Conservation (phyloP, 2,113 vertebrate genomes). For the Poeciliopsis prolifica region DNA sequence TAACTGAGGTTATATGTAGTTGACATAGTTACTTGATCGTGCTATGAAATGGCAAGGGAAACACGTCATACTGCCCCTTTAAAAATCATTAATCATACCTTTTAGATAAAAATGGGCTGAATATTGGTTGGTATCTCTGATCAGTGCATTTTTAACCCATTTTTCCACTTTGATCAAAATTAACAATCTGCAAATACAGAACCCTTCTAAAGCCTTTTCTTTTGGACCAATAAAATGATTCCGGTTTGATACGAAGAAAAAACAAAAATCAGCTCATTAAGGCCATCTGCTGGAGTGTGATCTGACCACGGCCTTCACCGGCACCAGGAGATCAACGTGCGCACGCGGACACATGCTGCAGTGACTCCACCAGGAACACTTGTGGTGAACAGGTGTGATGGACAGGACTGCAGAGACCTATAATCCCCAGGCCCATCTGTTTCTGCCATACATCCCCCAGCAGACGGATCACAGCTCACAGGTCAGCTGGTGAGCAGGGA, state of each 20-base stretch:
- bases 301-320: conserved; percentile 35
- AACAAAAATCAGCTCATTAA: conserved; percentile 19
- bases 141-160: not conserved
- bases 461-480: not conserved
- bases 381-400: conserved; percentile 55
- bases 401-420: conserved; percentile 40
- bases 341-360: conserved; percentile 6
- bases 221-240: conserved; percentile 11
- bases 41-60: too few relatives aligned
- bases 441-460: conserved; percentile 36
- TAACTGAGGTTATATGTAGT: too few relatives aligned
- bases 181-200: not conserved
- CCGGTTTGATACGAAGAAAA: not conserved
- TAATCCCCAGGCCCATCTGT: conserved; percentile 62
- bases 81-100: too few relatives aligned
- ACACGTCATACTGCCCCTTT: too few relatives aligned
- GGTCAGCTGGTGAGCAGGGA: conserved; percentile 22
- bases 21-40: too few relatives aligned
- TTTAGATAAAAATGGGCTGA: too few relatives aligned
- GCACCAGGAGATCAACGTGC: conserved; percentile 33
- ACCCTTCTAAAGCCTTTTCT: not conserved
- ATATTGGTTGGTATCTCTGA: not conserved
- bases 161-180: not conserved
- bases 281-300: conserved; percentile 47
- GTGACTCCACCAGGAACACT: conserved; percentile 11